phyloP scores from a whole-genome alignment of 2,797 vertebrate genomes.

The Neosilurus hyrtlii region DNA sequence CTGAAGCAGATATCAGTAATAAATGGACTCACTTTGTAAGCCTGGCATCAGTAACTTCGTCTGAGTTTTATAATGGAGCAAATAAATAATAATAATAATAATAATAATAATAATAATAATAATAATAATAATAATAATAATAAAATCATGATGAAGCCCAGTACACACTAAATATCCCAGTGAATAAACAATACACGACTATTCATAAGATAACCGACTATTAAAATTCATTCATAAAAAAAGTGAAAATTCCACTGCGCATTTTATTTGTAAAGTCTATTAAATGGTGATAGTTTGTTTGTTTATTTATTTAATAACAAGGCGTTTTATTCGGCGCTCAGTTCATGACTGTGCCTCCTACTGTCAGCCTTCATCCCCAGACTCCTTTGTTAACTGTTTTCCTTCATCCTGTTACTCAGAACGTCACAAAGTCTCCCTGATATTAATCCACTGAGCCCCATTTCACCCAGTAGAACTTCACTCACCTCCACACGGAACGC shows the following conservation, averaged over 20 bases:
- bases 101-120: background rate
- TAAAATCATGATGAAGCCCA: background rate
- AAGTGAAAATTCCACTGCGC: too few species aligned
- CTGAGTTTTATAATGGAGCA: too few species aligned
- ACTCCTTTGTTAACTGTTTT: constrained; percentile 50
- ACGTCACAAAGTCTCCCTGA: background rate
- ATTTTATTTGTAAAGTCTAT: background rate
- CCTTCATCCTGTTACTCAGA: background rate
- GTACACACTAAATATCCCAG: constrained; percentile 25
- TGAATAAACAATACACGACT: constrained; percentile 32
- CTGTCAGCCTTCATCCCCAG: constrained; percentile 17
- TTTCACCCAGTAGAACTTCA: background rate
- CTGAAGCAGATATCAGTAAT: background rate
- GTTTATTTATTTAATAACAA: background rate
- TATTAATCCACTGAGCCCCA: background rate
- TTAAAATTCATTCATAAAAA: background rate
- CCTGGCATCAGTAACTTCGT: background rate
- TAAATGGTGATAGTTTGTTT: background rate
- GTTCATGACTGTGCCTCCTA: constrained; percentile 32
- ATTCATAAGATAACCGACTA: background rate
- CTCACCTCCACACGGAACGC: constrained; percentile 89
- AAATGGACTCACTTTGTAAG: background rate
- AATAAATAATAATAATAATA: too few species aligned
- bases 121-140: too few species aligned
- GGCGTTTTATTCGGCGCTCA: constrained; percentile 5